phyloP scores from a whole-genome alignment of 2,888 invertebrate species.

The Cistogaster globosa region DNA sequence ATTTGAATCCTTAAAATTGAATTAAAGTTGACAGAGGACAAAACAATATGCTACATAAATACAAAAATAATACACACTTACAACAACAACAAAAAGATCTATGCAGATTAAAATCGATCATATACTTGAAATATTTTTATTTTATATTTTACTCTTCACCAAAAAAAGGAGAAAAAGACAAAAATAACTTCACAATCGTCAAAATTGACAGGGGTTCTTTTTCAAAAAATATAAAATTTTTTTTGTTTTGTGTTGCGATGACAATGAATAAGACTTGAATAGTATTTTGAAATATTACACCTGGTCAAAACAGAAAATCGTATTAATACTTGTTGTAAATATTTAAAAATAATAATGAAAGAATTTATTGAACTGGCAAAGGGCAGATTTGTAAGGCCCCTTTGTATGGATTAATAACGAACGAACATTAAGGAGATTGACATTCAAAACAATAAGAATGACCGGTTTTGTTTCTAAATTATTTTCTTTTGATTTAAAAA shows the following conservation, averaged over 20 bases:
- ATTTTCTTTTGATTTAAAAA: no score
- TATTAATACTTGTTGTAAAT: slow-evolving; percentile 39
- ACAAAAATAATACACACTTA: slow-evolving; percentile 22
- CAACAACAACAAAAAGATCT: background rate
- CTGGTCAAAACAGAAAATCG: slow-evolving; percentile 62
- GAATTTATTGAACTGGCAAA: slow-evolving; percentile 5
- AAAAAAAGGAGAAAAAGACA: slow-evolving; percentile 18
- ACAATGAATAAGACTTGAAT: slow-evolving; percentile 37
- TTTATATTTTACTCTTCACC: slow-evolving; percentile 20
- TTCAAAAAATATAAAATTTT: background rate
- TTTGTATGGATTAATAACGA: background rate
- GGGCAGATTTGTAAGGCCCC: background rate
- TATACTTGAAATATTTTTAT: slow-evolving; percentile 61
- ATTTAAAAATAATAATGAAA: slow-evolving; percentile 7
- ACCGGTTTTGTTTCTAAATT: no score
- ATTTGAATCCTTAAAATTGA: slow-evolving; percentile 68
- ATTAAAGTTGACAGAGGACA: slow-evolving; percentile 62
- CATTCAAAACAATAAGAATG: no score
- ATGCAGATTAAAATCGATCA: slow-evolving; percentile 49
- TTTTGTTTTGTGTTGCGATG: slow-evolving; percentile 22
- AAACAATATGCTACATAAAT: slow-evolving; percentile 42
- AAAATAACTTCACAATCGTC: slow-evolving; percentile 56
- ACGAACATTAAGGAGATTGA: background rate
- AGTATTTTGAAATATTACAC: slow-evolving; percentile 69
- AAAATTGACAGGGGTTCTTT: slow-evolving; percentile 65